Evolutionary conservation across 2,113 vertebrate species (phyloP).

Genomic region (Hystrix cristata): DNA sequence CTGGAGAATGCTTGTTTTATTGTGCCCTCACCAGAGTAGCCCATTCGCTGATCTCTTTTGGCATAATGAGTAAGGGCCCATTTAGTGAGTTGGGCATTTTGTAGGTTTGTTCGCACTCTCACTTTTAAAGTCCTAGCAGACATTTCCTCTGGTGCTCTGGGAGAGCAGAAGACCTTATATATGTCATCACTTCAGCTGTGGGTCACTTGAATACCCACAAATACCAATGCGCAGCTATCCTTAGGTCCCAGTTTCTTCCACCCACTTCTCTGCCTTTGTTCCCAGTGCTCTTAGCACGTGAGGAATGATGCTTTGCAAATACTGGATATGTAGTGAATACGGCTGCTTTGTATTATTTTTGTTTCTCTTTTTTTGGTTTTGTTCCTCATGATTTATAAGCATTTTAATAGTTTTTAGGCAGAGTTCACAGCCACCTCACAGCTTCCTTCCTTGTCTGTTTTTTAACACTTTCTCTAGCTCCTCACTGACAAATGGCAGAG

Average conservation of each 20-base stretch:
- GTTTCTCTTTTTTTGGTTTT: background rate
- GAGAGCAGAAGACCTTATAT: background rate
- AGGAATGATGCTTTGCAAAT: background rate
- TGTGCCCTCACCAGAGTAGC: background rate
- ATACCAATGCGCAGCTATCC: background rate
- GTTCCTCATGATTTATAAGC: slow-evolving; percentile 32
- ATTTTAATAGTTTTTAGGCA: background rate
- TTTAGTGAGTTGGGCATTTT: background rate
- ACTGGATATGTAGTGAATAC: background rate
- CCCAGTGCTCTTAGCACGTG: background rate
- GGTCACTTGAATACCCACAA: background rate
- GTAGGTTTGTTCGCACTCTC: background rate
- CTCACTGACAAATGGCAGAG: background rate
- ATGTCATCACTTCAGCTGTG: background rate
- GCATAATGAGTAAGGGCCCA: background rate
- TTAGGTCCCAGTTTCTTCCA: background rate
- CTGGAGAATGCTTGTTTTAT: background rate
- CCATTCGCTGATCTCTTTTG: background rate
- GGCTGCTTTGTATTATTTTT: slow-evolving; percentile 30
- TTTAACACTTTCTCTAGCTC: background rate
- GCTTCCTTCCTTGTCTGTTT: background rate
- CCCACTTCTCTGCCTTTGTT: background rate
- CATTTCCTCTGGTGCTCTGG: background rate
- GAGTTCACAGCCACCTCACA: background rate
- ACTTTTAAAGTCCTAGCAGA: background rate